Evolutionary conservation across 2,888 invertebrate genomes (phyloP).

Genomic region (Dromius quadrimaculatus): DNA sequence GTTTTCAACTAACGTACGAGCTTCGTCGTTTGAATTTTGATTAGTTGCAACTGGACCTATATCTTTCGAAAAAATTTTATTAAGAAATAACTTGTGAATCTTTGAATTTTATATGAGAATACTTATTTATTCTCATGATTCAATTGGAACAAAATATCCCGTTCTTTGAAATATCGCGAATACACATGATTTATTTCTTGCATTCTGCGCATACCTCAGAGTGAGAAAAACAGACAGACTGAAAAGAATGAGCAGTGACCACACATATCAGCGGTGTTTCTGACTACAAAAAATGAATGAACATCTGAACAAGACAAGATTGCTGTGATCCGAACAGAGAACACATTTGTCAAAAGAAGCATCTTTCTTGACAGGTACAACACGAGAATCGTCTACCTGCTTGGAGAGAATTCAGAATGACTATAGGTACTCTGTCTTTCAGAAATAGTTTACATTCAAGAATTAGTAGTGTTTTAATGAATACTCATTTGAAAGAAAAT

Average conservation of each 20-base stretch:
- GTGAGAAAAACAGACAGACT: constrained; percentile 1
- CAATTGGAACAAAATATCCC: too few species aligned
- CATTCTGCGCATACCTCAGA: not conserved
- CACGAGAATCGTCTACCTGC: not conserved
- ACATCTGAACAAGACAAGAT: not conserved
- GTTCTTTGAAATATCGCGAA: too few species aligned
- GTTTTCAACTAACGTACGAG: too few species aligned
- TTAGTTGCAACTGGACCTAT: too few species aligned
- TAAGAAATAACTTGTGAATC: too few species aligned
- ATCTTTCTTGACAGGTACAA: not conserved
- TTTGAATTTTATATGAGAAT: too few species aligned
- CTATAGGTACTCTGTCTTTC: too few species aligned
- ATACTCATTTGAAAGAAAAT: not conserved
- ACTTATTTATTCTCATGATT: too few species aligned
- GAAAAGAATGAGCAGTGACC: not conserved
- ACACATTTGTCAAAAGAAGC: constrained; percentile 13
- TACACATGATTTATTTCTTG: not conserved
- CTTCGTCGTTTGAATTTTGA: too few species aligned
- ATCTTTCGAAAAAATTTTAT: too few species aligned
- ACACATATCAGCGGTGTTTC: not conserved
- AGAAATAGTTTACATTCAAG: too few species aligned
- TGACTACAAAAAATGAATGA: constrained; percentile 9
- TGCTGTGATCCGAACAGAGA: not conserved
- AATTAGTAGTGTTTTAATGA: not conserved
- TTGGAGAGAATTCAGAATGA: too few species aligned